Evolutionary conservation across 2,113 vertebrate species (phyloP).

Genomic region (Theristicus caerulescens): DNA sequence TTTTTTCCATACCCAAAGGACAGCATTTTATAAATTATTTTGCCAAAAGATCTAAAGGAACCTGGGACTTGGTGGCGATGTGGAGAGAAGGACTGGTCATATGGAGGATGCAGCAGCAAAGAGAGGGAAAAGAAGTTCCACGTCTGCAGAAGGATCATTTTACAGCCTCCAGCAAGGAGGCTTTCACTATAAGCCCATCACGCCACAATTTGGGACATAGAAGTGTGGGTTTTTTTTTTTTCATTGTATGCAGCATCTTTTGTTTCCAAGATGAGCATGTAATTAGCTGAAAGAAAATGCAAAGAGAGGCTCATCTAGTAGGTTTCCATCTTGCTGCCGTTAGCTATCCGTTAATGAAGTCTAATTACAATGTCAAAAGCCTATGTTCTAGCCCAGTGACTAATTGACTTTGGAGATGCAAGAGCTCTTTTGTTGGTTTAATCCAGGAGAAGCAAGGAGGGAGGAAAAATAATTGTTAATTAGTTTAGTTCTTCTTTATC

Average conservation of each 20-base stretch:
- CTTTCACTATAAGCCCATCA: background rate
- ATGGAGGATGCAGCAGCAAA: too few species aligned
- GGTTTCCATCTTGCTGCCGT: background rate
- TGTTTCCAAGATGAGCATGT: background rate
- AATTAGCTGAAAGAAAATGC: constrained; percentile 27
- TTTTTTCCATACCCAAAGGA: background rate
- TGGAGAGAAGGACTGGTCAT: background rate
- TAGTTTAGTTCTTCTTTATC: constrained; percentile 49
- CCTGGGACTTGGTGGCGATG: background rate
- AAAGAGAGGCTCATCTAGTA: background rate
- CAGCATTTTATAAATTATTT: background rate
- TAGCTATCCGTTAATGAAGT: constrained; percentile 45
- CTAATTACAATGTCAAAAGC: constrained; percentile 48
- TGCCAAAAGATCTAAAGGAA: background rate
- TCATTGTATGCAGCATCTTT: background rate
- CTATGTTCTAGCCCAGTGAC: background rate
- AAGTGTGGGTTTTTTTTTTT: background rate
- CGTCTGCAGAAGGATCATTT: background rate
- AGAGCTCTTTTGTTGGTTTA: constrained; percentile 11
- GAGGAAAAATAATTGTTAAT: constrained; percentile 32
- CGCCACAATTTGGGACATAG: background rate
- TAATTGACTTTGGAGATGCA: background rate
- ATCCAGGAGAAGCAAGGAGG: background rate
- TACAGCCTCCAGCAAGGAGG: background rate
- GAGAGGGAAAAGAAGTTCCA: background rate